Evolutionary conservation across 2,888 invertebrate genomes (phyloP).

Genomic region (Mimumesa dahlbomi): DNA sequence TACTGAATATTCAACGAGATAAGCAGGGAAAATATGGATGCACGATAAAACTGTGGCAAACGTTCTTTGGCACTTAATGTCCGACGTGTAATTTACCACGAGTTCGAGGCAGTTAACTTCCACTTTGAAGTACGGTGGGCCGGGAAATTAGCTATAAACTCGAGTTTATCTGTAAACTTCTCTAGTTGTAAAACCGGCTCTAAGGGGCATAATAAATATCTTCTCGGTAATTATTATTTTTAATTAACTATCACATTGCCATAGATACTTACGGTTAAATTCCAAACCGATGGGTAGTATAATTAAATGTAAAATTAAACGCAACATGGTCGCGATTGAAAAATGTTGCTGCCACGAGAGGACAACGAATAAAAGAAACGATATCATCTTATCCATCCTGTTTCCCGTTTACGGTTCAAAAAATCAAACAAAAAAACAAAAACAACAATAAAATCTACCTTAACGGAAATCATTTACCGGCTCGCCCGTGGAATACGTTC

Average conservation of each 20-base stretch:
- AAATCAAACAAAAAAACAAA: too few species aligned
- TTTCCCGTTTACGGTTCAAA: too few species aligned
- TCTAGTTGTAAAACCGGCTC: constrained; percentile 50
- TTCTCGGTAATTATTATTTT: constrained; percentile 56
- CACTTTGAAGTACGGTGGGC: constrained; percentile 59
- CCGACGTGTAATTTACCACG: constrained; percentile 58
- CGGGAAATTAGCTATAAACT: constrained; percentile 61
- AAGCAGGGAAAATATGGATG: constrained; percentile 44
- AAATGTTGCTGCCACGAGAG: neutral
- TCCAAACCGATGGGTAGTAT: constrained; percentile 8
- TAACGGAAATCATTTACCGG: too few species aligned
- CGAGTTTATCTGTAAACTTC: constrained; percentile 57
- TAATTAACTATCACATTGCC: constrained; percentile 44
- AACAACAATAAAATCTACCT: too few species aligned
- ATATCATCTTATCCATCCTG: too few species aligned
- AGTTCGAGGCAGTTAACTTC: constrained; percentile 60
- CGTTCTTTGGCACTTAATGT: constrained; percentile 54
- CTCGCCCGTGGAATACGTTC: too few species aligned
- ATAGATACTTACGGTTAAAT: constrained; percentile 8
- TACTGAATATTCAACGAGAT: constrained; percentile 46
- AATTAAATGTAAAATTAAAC: constrained; percentile 39
- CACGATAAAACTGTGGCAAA: constrained; percentile 47
- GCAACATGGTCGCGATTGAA: neutral
- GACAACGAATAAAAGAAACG: too few species aligned
- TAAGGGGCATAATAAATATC: constrained; percentile 53